These are phyloP conservation scores for Sarcophaga bullata DNA, from an alignment of 1,140 invertebrate species.

Conservation along the genomic window DNA sequence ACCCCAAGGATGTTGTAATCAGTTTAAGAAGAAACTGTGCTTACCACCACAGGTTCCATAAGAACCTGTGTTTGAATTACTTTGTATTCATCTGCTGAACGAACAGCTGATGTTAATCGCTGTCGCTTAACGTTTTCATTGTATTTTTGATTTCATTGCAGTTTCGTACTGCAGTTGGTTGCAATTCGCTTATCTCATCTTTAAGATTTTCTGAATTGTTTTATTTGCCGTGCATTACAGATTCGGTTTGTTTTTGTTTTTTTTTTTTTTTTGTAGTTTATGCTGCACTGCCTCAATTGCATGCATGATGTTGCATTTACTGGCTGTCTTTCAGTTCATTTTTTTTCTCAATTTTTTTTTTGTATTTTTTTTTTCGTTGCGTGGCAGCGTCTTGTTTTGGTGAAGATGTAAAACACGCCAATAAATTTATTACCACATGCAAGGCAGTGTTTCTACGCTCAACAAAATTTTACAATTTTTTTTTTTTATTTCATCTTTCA, in stretches of 20 bases:
- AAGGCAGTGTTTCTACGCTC: not conserved
- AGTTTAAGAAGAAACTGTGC: too few relatives aligned
- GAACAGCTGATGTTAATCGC: not conserved
- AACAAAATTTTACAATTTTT: too few relatives aligned
- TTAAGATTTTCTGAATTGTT: not conserved
- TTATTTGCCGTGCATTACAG: not conserved
- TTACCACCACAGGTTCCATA: too few relatives aligned
- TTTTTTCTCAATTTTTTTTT: not conserved
- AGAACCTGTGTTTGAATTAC: too few relatives aligned
- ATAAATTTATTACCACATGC: conserved; percentile 37
- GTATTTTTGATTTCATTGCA: not conserved
- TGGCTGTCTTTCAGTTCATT: not conserved
- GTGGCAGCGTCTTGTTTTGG: not conserved
- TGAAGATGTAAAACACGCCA: conserved; percentile 34
- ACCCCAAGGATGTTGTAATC: too few relatives aligned
- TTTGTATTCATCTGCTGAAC: too few relatives aligned
- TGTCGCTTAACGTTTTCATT: not conserved
- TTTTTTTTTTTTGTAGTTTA: not conserved
- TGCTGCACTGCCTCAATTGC: not conserved
- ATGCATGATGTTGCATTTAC: not conserved
- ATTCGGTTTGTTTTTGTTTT: not conserved
- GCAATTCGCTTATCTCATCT: not conserved
- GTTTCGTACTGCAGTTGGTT: not conserved
- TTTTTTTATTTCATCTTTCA: too few relatives aligned
- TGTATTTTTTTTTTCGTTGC: not conserved